Conservation (phyloP, 2,888 invertebrate species). For the Nudaria mundana region DNA sequence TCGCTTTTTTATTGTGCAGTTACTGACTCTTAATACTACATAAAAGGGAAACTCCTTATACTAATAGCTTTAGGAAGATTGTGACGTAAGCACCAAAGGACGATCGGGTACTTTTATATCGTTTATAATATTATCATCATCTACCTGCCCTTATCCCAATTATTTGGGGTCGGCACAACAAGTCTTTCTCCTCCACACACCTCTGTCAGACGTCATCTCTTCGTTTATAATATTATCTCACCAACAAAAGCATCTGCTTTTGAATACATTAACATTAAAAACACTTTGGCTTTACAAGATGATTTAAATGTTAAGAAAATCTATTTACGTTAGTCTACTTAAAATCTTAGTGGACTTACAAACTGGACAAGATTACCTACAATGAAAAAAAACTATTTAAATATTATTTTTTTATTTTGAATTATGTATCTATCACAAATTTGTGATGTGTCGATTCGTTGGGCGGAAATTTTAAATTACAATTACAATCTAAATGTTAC, state of each 20-base stretch:
- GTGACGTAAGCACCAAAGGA: slow-evolving; percentile 52
- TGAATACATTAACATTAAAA: slow-evolving; percentile 39
- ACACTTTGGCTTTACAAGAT: slow-evolving; percentile 54
- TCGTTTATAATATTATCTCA: no score
- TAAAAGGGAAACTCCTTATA: slow-evolving; percentile 30
- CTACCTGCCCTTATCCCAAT: no score
- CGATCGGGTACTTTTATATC: slow-evolving; percentile 29
- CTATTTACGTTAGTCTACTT: slow-evolving; percentile 41
- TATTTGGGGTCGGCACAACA: no score
- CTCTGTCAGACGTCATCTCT: no score
- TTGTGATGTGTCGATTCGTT: slow-evolving; percentile 49
- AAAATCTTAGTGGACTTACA: slow-evolving; percentile 35
- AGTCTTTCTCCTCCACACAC: no score
- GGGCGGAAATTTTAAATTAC: slow-evolving; percentile 41
- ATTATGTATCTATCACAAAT: slow-evolving; percentile 28
- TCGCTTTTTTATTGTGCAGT: slow-evolving; percentile 43
- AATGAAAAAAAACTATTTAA: slow-evolving; percentile 18
- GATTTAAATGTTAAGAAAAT: slow-evolving; percentile 42
- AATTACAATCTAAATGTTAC: slow-evolving; percentile 32
- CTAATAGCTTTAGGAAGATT: slow-evolving; percentile 32
- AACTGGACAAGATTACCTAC: slow-evolving; percentile 44
- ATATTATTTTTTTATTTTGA: slow-evolving; percentile 14
- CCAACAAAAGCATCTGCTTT: no score
- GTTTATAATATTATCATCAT: slow-evolving; percentile 18
- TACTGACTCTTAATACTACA: slow-evolving; percentile 41